Evolutionary conservation across 1,140 invertebrate species (phyloP).

Genomic region (Drosophila simulans): DNA sequence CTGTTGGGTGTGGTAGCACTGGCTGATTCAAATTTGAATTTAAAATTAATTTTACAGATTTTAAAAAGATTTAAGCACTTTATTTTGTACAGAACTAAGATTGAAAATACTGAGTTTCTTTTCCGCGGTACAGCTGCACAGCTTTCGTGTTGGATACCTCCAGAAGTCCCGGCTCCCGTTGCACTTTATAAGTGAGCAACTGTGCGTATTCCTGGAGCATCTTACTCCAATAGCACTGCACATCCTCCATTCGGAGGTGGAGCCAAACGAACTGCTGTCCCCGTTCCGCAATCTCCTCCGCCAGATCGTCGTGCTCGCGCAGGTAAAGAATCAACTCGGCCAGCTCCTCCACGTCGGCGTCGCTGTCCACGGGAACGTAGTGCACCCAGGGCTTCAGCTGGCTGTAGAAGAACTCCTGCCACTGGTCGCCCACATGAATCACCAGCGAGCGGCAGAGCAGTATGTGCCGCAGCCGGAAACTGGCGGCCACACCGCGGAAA

Average conservation of each 20-base stretch:
- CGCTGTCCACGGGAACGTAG: neutral
- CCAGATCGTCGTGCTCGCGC: neutral
- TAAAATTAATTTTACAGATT: neutral
- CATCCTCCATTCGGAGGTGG: slow-evolving; percentile 1
- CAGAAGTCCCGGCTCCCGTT: neutral
- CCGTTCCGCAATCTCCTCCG: neutral
- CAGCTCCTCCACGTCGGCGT: neutral
- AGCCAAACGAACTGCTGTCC: neutral
- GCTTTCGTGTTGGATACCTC: neutral
- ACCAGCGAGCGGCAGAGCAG: neutral
- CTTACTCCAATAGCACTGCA: neutral
- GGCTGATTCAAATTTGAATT: neutral
- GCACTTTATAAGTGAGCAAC: neutral
- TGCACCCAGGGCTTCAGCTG: slow-evolving; percentile 1
- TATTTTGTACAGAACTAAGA: too few species aligned
- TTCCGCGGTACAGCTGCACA: neutral
- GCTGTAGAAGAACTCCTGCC: slow-evolving; percentile 1
- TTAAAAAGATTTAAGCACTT: too few species aligned
- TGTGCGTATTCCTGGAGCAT: neutral
- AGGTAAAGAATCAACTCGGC: neutral
- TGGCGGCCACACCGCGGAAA: neutral
- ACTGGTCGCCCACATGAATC: neutral
- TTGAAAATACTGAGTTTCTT: neutral
- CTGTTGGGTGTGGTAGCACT: neutral
- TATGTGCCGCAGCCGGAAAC: neutral